Base-by-base conservation (phyloP, 1,140 invertebrate genomes). In the Anadara kagoshimensis region DNA sequence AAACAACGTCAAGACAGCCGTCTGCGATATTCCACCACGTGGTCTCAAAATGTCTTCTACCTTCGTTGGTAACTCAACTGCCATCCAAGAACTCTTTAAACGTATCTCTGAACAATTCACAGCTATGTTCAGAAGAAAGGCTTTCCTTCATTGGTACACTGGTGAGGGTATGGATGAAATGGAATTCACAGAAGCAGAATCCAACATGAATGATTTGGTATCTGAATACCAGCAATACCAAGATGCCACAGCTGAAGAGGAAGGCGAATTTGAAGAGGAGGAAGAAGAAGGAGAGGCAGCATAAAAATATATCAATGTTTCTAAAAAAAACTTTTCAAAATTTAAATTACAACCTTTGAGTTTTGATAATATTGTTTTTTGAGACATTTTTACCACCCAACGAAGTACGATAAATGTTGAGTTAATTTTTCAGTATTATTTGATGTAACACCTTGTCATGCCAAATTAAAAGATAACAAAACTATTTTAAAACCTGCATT, bases 191-290 rank as follows among this genome's bases (percentile, higher is more conserved):
- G 93, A 94, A 89, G 93, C 93, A 26, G 93, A 93, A 85, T 93
- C 92, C 64, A 94, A 95, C 90, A 94, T 95, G 93, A 94, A 94
- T 81, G 94, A 95, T 83, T 88, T 96, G 84, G 96, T 97, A 91
- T 95, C 95, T 78, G 95, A 97, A 85, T 97, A 97, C 89, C 96
- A 97, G 86, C 96, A 97, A 88, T 97, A 97, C 90, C 95, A 96
- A 81, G 94, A 95, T 82, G 94, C 94, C 29, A 94, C 93, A 14
- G 94, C 93, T 41, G 94, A 95, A 80, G 94, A 95, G 72, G 94
- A 95, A 76, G 93, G 92, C 8, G 94, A 94, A 83, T 94, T 94
- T 82, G 94, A 95, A 81, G 94, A 95, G 80, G 94, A 94, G 86
- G 92, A 92, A 43, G 73, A 61, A 43, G 57, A 58, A 58, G 26